Conservation (phyloP, 2,797 vertebrate species). For the Pagetopsis macropterus region DNA sequence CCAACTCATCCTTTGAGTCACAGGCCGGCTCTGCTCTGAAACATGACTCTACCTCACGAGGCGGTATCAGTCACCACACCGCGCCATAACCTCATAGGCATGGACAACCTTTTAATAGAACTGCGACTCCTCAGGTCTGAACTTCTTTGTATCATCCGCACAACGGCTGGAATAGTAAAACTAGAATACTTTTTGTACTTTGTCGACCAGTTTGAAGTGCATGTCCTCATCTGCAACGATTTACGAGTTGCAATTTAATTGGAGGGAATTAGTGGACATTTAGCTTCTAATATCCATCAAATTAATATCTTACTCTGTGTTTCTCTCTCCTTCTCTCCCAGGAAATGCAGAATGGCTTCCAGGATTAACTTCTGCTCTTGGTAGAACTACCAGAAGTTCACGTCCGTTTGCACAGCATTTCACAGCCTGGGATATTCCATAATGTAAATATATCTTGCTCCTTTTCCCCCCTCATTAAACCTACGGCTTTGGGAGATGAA, state of each 20-base stretch:
- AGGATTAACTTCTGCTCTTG: constrained; percentile 70
- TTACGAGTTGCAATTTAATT: constrained; percentile 64
- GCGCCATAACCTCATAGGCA: constrained; percentile 38
- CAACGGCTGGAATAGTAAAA: not conserved
- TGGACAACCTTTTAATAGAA: constrained; percentile 48
- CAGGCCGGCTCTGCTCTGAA: constrained; percentile 27
- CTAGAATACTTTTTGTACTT: constrained; percentile 22
- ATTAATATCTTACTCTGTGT: constrained; percentile 63
- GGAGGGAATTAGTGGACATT: constrained; percentile 69
- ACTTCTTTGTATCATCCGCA: constrained; percentile 44
- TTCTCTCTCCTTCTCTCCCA: constrained; percentile 59
- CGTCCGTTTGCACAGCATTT: constrained; percentile 26
- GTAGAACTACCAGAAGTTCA: constrained; percentile 80
- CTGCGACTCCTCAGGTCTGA: constrained; percentile 25
- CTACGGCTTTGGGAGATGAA: constrained; percentile 86
- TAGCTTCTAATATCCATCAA: constrained; percentile 71
- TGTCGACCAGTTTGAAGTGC: constrained; percentile 46
- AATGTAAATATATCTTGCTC: constrained; percentile 87
- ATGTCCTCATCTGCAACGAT: constrained; percentile 58
- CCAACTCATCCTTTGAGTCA: constrained; percentile 44
- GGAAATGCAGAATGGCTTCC: constrained; percentile 86
- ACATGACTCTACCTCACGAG: constrained; percentile 45
- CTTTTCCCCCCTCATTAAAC: constrained; percentile 52
- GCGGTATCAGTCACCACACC: constrained; percentile 40
- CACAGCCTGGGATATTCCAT: constrained; percentile 76